phyloP scores from a whole-genome alignment of 2,113 vertebrate genomes.

The Siniperca knerii region DNA sequence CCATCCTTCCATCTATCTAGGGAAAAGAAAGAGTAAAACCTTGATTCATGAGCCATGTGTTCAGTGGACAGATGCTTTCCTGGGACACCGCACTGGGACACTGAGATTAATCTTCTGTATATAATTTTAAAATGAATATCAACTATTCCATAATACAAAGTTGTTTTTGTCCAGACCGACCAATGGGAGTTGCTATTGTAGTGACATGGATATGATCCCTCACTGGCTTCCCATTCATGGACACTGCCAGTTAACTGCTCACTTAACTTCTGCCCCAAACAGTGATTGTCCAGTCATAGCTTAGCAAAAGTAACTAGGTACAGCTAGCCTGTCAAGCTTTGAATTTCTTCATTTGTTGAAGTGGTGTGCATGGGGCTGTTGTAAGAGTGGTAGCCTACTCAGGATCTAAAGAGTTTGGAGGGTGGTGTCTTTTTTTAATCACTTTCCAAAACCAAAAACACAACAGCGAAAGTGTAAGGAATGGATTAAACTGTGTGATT shows the following conservation, averaged over 20 bases:
- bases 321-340: too few relatives aligned
- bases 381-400: too few relatives aligned
- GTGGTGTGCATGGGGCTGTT: too few relatives aligned
- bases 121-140: not conserved
- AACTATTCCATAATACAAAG: not conserved
- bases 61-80: constrained; percentile 41
- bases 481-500: too few relatives aligned
- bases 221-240: not conserved
- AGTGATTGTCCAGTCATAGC: not conserved
- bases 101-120: not conserved
- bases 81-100: constrained; percentile 27
- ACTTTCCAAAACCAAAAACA: too few relatives aligned
- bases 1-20: constrained; percentile 28
- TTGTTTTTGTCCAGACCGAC: not conserved
- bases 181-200: not conserved
- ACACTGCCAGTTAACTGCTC: not conserved
- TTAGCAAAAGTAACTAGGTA: not conserved
- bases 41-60: constrained; percentile 56
- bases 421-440: too few relatives aligned
- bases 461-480: too few relatives aligned
- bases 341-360: too few relatives aligned
- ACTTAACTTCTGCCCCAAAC: not conserved
- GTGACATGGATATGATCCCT: not conserved
- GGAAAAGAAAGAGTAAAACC: constrained; percentile 40
- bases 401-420: too few relatives aligned